phyloP scores from a whole-genome alignment of 2,113 vertebrate genomes.

The Bufo bufo region DNA sequence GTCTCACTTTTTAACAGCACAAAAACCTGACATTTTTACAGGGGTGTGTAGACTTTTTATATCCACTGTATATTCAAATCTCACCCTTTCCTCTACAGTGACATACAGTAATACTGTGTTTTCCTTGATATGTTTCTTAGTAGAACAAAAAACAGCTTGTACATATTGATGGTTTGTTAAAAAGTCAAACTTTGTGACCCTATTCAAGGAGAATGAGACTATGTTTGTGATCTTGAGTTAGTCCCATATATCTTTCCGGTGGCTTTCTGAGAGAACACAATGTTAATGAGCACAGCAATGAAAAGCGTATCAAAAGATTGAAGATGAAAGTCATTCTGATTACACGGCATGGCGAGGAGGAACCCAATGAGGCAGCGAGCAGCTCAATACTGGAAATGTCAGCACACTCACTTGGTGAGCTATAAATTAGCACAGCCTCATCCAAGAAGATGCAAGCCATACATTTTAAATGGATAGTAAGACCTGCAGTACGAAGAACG shows the following conservation, averaged over 20 bases:
- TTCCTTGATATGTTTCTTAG: neutral
- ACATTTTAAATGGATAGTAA: slow-evolving; percentile 20
- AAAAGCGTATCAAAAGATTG: slow-evolving; percentile 38
- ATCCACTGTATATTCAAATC: no score
- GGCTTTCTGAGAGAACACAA: neutral
- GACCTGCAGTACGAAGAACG: neutral
- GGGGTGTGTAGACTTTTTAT: no score
- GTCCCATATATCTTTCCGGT: neutral
- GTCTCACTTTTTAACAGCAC: no score
- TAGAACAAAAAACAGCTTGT: neutral
- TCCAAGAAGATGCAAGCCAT: neutral
- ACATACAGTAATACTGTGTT: neutral
- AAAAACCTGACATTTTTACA: no score
- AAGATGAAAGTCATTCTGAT: slow-evolving; percentile 41
- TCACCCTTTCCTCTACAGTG: no score
- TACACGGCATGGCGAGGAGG: neutral
- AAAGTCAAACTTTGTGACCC: neutral
- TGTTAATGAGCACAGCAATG: slow-evolving; percentile 23
- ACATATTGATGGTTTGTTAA: neutral
- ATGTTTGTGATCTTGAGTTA: neutral
- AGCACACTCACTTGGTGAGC: slow-evolving; percentile 35
- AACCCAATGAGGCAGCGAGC: slow-evolving; percentile 26
- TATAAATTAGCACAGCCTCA: slow-evolving; percentile 31
- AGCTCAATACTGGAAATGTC: slow-evolving; percentile 36
- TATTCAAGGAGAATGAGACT: no score